Base-by-base conservation (phyloP, 2,113 vertebrate species). In the Porphyrio hochstetteri region DNA sequence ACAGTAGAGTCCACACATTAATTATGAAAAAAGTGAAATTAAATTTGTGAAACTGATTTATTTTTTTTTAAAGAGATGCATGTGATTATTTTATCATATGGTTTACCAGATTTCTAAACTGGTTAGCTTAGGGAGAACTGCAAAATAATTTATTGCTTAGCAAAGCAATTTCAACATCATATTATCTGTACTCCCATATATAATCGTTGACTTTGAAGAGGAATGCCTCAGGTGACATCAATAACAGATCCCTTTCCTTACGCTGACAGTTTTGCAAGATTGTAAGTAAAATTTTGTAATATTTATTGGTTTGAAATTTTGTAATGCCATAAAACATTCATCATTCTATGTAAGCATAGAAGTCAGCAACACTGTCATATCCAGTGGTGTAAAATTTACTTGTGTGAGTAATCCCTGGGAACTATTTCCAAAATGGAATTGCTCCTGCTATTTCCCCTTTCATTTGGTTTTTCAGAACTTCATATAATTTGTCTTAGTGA, bases 271-370 rank as follows among this genome's bases (percentile, higher is more conserved):
- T 94, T 69, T 93, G 90, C 81, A 92, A 96, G 83, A 79, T n/a
- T 61, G 6, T 70, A 61, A 44, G 24, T 38, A 79, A 72, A 69
- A 63, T 90, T 74, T 92, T 60, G 69, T 91, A 95, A 96, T 44
- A 33, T 13, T 85, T 64, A 82, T 23, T 89, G 44, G 85, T 95
- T 79, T 89, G 91, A 92, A 93, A 92, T 56, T 87, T 48, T 69
- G 21, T 68, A 38, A 3, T 56, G 57, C 35, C 82, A 28, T 31
- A 44, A 74, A 71, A 52, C 0, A 3, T 75, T 70, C 15, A 70
- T 78, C 20, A 38, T 55, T 68, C 29, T 0, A 0, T 82, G 60
- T 13, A 71, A 46, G 78, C 11, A 18, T 65, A 11, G 14, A 61
- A 92, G 60, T 57, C 55, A 74, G 16, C 50, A 80, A 29, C 44